Percentiles rank a stretch among this genome's conserved stretches.
Evolutionary conservation across 2,888 invertebrate species (phyloP).

Genomic region (Cosmopolites sordidus): DNA sequence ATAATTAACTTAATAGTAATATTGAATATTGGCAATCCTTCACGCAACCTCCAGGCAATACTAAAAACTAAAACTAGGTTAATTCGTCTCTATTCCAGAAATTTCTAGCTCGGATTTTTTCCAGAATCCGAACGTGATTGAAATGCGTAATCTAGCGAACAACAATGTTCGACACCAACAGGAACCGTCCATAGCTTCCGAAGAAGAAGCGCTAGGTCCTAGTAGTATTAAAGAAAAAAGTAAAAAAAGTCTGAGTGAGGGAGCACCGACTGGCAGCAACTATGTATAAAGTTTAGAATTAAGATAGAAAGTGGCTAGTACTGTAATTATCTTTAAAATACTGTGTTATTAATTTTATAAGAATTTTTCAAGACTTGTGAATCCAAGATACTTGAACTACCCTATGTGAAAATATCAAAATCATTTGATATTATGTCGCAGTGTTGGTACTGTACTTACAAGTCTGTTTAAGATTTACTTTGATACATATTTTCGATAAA

Average conservation of each 20-base stretch:
- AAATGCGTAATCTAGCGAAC: constrained; percentile 66
- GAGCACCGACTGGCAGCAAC: constrained; percentile 18
- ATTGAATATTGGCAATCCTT: constrained; percentile 14
- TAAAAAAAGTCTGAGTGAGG: constrained; percentile 15
- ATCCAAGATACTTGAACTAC: no score
- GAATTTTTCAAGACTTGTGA: no score
- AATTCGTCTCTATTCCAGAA: constrained; percentile 50
- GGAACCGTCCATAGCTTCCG: constrained; percentile 31
- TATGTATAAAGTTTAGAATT: constrained; percentile 10
- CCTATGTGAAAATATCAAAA: no score
- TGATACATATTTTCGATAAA: no score
- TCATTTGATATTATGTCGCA: no score
- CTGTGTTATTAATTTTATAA: no score
- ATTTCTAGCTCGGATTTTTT: constrained; percentile 52
- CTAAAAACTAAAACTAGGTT: constrained; percentile 48
- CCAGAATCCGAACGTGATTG: constrained; percentile 53
- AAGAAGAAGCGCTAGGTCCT: constrained; percentile 23
- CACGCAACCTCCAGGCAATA: constrained; percentile 15
- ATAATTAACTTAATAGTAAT: no score
- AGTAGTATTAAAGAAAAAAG: constrained; percentile 3
- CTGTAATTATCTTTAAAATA: no score
- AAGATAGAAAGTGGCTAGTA: no score
- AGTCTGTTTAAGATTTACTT: no score
- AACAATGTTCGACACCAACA: constrained; percentile 49
- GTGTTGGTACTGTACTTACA: no score